Evolutionary conservation across 2,113 vertebrate genomes (phyloP).

Genomic region (Tragulus kanchil): DNA sequence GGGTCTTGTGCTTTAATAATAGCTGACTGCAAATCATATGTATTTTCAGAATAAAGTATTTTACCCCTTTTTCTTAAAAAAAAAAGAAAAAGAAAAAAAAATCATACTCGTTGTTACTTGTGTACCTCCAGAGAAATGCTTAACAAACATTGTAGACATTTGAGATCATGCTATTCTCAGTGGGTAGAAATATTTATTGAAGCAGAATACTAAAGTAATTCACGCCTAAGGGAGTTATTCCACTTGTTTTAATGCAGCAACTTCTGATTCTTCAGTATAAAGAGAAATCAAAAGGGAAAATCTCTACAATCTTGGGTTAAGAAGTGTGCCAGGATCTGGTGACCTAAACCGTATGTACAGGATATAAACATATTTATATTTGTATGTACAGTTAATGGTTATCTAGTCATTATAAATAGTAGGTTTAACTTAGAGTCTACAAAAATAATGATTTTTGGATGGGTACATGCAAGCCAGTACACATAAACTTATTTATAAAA

Average conservation of each 20-base stretch:
- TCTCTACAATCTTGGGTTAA: conserved; percentile 76
- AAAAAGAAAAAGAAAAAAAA: background rate
- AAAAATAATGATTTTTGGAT: conserved; percentile 89
- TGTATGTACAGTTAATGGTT: conserved; percentile 84
- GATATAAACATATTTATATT: conserved; percentile 88
- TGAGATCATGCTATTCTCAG: conserved; percentile 29
- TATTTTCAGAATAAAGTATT: conserved; percentile 36
- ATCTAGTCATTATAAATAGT: conserved; percentile 87
- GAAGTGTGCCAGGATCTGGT: conserved; percentile 73
- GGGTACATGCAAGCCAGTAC: conserved; percentile 86
- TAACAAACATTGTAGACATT: conserved; percentile 14
- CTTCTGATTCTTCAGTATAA: conserved; percentile 81
- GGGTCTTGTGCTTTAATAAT: conserved; percentile 80
- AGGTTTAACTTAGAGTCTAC: conserved; percentile 85
- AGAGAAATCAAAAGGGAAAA: conserved; percentile 75
- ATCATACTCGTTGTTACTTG: background rate
- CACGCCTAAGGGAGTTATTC: conserved; percentile 45
- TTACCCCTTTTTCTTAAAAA: background rate
- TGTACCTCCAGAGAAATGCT: conserved; percentile 22
- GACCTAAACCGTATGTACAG: conserved; percentile 83
- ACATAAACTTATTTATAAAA: conserved; percentile 81
- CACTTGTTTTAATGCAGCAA: conserved; percentile 62
- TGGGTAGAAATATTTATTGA: conserved; percentile 55
- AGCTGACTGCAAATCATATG: conserved; percentile 39
- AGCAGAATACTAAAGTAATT: conserved; percentile 48